Evolutionary conservation across 2,797 vertebrate species (phyloP).

Genomic region (Crenichthys baileyi): DNA sequence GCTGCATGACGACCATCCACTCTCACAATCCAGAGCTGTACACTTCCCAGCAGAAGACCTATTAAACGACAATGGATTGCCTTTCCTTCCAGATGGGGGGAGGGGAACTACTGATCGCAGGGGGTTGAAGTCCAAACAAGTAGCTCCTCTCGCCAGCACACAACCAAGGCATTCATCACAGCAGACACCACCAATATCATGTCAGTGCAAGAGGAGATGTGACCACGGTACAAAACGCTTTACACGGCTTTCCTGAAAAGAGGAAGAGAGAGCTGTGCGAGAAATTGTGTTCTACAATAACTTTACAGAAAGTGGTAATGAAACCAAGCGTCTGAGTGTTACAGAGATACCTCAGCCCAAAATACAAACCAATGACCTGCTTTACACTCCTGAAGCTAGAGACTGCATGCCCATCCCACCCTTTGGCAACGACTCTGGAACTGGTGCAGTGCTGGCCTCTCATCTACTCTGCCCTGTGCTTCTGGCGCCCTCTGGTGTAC

Average conservation of each 20-base stretch:
- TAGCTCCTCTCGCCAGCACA: constrained; percentile 74
- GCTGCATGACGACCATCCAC: constrained; percentile 71
- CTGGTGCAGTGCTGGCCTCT: constrained; percentile 59
- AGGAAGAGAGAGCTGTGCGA: constrained; percentile 84
- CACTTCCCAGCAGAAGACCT: constrained; percentile 72
- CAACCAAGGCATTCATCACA: constrained; percentile 79
- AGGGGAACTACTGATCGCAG: constrained; percentile 76
- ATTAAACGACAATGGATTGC: constrained; percentile 73
- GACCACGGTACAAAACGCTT: constrained; percentile 73
- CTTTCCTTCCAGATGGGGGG: constrained; percentile 60
- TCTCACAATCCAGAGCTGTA: constrained; percentile 69
- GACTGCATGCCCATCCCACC: constrained; percentile 61
- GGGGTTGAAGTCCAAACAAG: constrained; percentile 66
- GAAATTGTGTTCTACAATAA: constrained; percentile 74
- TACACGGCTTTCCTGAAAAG: constrained; percentile 82
- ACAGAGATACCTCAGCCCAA: constrained; percentile 81
- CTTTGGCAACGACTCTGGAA: constrained; percentile 64
- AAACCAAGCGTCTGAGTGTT: constrained; percentile 29
- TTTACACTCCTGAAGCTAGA: constrained; percentile 73
- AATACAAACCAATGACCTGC: constrained; percentile 83
- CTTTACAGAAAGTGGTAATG: background rate
- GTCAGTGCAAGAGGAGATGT: constrained; percentile 68
- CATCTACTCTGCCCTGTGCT: constrained; percentile 73
- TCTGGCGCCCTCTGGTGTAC: constrained; percentile 75
- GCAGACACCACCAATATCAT: constrained; percentile 80